phyloP scores from a whole-genome alignment of 1,140 invertebrate genomes.

The Luehdorfia chinensis region DNA sequence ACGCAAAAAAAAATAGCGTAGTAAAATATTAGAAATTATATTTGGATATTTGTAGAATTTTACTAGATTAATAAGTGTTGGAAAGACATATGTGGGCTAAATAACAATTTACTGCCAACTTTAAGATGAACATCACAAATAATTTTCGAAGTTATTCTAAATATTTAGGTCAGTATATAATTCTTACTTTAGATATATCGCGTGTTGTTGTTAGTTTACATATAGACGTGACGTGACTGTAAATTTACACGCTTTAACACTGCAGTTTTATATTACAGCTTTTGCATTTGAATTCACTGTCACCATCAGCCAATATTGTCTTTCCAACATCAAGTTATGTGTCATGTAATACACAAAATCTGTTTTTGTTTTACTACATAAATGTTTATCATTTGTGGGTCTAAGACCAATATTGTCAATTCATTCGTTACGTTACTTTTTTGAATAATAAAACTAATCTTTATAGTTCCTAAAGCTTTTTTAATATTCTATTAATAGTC shows the following conservation, averaged over 20 bases:
- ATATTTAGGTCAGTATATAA: conserved; percentile 61
- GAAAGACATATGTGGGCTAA: conserved; percentile 53
- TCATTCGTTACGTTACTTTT: no score
- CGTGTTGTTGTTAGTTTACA: conserved; percentile 53
- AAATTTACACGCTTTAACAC: conserved; percentile 52
- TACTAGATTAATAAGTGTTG: no score
- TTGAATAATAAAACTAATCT: no score
- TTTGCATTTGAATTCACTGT: conserved; percentile 44
- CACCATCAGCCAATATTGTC: conserved; percentile 52
- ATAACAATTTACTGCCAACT: conserved; percentile 16
- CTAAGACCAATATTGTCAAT: no score
- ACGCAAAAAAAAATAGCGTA: conserved; percentile 25
- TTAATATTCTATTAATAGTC: no score
- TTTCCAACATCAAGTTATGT: conserved; percentile 60
- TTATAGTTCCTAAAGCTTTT: no score
- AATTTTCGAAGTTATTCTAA: conserved; percentile 18
- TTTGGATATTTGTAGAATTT: no score
- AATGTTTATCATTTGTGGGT: no score
- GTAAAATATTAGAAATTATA: no score
- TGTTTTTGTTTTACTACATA: no score
- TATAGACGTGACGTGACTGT: conserved; percentile 42
- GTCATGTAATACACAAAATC: conserved; percentile 7
- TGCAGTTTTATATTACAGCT: conserved; percentile 32
- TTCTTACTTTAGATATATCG: conserved; percentile 32
- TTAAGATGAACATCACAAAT: conserved; percentile 5